A percentile compares a stretch with the other conserved stretches of the same genome.
These are phyloP conservation scores for Sigmodon hispidus DNA, from an alignment of 2,113 vertebrate species.

Conservation along the genomic window DNA sequence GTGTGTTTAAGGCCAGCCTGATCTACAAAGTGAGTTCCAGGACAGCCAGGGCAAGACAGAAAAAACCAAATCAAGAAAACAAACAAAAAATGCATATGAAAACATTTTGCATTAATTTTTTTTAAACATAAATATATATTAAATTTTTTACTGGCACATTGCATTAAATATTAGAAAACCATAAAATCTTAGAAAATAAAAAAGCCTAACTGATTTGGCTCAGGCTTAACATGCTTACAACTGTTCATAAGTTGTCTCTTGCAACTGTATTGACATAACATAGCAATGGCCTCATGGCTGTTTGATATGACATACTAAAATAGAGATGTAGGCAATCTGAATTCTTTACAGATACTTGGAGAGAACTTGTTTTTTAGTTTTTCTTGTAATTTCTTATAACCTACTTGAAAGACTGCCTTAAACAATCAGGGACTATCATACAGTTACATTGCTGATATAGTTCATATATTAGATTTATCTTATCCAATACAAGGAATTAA, in stretches of 20 bases:
- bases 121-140: not conserved
- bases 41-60: not conserved
- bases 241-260: not conserved
- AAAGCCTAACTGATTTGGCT: not conserved
- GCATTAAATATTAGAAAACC: not conserved
- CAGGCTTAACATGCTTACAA: not conserved
- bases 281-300: not conserved
- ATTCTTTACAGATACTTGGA: not conserved
- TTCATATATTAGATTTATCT: not conserved
- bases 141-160: not conserved
- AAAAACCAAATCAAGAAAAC: not conserved
- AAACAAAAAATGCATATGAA: not conserved
- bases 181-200: not conserved
- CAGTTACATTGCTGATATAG: not conserved
- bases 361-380: not conserved
- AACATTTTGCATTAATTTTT: constrained; percentile 1
- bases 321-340: not conserved
- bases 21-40: not conserved
- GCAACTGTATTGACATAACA: not conserved
- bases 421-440: not conserved
- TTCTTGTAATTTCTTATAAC: not conserved
- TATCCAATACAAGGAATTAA: not conserved
- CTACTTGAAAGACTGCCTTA: not conserved
- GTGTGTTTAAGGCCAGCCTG: not conserved
- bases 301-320: not conserved